Evolutionary conservation across 2,888 invertebrate genomes (phyloP).

Genomic region (Ophraella communa): DNA sequence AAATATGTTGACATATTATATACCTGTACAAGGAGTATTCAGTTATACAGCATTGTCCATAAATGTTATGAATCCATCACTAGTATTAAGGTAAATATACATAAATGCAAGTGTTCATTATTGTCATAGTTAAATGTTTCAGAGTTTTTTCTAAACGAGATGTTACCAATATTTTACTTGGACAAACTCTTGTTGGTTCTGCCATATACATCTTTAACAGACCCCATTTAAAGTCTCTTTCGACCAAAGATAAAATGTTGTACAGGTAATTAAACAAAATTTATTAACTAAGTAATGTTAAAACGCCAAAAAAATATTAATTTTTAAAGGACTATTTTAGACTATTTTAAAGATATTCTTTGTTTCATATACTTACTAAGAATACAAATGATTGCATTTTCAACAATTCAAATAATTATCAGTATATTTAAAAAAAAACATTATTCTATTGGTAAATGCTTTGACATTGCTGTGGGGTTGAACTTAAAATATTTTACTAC

Average conservation of each 20-base stretch:
- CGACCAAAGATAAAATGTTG: constrained; percentile 67
- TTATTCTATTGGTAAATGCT: too few relatives aligned
- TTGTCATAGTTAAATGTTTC: constrained; percentile 50
- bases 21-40: constrained; percentile 75
- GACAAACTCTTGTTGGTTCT: constrained; percentile 81
- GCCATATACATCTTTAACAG: constrained; percentile 84
- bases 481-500: too few relatives aligned
- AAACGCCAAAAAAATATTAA: too few relatives aligned
- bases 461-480: too few relatives aligned
- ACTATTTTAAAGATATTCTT: too few relatives aligned
- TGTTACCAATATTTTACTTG: constrained; percentile 80
- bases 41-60: constrained; percentile 82
- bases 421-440: too few relatives aligned
- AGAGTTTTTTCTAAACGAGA: constrained; percentile 77
- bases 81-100: constrained; percentile 70
- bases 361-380: too few relatives aligned
- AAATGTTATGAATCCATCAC: constrained; percentile 83
- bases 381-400: too few relatives aligned
- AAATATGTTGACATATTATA: constrained; percentile 77
- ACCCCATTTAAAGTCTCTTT: constrained; percentile 74
- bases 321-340: too few relatives aligned
- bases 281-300: constrained; percentile 2
- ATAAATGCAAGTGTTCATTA: background rate
- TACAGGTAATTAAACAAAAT: constrained; percentile 66
- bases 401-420: too few relatives aligned